These are phyloP conservation scores for Cyprinodon brontotheroides DNA, from an alignment of 2,113 vertebrate genomes.

Conservation along the genomic window DNA sequence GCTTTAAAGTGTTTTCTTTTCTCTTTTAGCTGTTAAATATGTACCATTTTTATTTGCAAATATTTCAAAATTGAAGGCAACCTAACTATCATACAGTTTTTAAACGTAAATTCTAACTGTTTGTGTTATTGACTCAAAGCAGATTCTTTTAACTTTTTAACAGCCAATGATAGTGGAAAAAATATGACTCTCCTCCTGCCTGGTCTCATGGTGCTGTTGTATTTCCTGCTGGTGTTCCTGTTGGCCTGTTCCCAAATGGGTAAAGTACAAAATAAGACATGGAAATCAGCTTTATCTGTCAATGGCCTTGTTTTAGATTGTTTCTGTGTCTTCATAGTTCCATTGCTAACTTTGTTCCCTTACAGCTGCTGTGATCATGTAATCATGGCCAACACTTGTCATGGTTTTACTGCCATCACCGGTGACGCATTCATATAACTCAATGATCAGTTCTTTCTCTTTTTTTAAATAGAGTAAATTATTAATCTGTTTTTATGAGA, in stretches of 20 bases:
- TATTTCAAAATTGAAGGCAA: background rate
- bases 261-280: background rate
- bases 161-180: background rate
- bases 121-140: background rate
- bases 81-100: too few species aligned
- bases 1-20: too few species aligned
- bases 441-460: background rate
- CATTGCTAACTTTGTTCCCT: background rate
- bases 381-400: background rate
- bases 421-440: background rate
- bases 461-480: slow-evolving; percentile 39
- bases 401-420: background rate
- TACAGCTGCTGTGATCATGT: background rate
- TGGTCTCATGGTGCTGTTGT: background rate
- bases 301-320: background rate
- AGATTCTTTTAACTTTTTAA: slow-evolving; percentile 4
- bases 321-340: background rate
- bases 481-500: slow-evolving; percentile 66
- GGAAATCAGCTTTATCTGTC: background rate
- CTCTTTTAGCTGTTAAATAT: too few species aligned
- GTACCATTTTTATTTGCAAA: too few species aligned
- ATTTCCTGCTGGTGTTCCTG: background rate
- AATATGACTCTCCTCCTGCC: background rate
- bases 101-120: background rate
- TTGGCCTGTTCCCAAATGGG: background rate